Percentiles rank a stretch among this genome's conserved stretches.
Conservation (phyloP, 2,888 invertebrate genomes). For the Lissocephala sabroskyi region DNA sequence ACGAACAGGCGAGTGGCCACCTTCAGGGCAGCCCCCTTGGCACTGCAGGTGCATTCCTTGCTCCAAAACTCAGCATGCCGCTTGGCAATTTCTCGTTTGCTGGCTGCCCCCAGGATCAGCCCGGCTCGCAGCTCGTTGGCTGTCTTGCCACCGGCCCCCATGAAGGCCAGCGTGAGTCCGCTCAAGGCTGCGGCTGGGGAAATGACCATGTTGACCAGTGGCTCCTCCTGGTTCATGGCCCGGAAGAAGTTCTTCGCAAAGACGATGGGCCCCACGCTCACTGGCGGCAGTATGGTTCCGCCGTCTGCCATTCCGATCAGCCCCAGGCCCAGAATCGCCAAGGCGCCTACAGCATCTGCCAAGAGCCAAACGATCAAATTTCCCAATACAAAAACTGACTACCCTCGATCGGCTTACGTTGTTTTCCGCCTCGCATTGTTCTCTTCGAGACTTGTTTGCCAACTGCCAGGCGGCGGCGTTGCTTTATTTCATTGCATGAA, state of each 20-base stretch:
- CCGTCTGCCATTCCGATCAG: slow-evolving; percentile 28
- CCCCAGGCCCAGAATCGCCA: not conserved
- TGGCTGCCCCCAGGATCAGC: slow-evolving; percentile 28
- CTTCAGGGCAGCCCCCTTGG: slow-evolving; percentile 54
- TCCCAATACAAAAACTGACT: too few species aligned
- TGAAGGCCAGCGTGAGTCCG: slow-evolving; percentile 79
- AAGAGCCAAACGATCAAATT: too few species aligned
- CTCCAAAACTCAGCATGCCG: slow-evolving; percentile 37
- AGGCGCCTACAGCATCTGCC: too few species aligned
- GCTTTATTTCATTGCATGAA: too few species aligned
- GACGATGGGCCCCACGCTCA: slow-evolving; percentile 18
- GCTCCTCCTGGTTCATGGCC: slow-evolving; percentile 23
- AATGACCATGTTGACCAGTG: slow-evolving; percentile 16
- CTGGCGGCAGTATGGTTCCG: slow-evolving; percentile 21
- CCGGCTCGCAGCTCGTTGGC: slow-evolving; percentile 37
- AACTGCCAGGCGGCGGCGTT: too few species aligned
- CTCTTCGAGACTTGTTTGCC: too few species aligned
- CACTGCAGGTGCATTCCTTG: slow-evolving; percentile 32
- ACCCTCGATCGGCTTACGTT: slow-evolving; percentile 12
- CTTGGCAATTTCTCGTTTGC: slow-evolving; percentile 34
- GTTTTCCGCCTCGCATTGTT: too few species aligned
- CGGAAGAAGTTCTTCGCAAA: slow-evolving; percentile 39
- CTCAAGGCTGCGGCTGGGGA: slow-evolving; percentile 76
- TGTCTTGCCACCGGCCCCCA: slow-evolving; percentile 77
- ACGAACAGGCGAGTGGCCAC: slow-evolving; percentile 83